A percentile compares a stretch with the other conserved stretches of the same genome.
These are phyloP conservation scores for Lutraria rhynchaena DNA, from an alignment of 1,140 invertebrate genomes.

Conservation along the genomic window DNA sequence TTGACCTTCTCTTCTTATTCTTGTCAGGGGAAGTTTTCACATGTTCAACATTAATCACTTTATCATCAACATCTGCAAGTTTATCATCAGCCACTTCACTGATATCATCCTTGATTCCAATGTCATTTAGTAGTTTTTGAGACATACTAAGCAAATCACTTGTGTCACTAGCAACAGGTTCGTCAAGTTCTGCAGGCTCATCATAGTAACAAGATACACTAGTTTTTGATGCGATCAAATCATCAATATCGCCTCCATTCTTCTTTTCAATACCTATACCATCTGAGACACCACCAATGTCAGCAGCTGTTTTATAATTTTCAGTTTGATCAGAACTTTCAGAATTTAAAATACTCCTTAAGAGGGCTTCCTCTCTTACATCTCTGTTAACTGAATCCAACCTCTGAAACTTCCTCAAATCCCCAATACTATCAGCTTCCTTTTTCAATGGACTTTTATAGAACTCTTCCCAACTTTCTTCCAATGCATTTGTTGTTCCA, in stretches of 20 bases:
- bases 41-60: not conserved
- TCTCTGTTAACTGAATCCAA: constrained; percentile 49
- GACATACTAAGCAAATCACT: constrained; percentile 24
- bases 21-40: constrained; percentile 10
- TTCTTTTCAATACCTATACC: not conserved
- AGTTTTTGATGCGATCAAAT: too few species aligned
- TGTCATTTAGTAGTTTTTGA: constrained; percentile 46
- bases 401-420: constrained; percentile 7
- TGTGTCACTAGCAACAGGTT: not conserved
- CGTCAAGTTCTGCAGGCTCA: not conserved
- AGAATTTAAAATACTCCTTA: constrained; percentile 1
- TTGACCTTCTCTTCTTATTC: constrained; percentile 44
- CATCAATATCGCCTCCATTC: not conserved
- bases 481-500: constrained; percentile 1
- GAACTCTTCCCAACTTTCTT: constrained; percentile 46
- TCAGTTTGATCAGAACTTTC: not conserved
- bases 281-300: not conserved
- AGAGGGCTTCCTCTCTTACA: constrained; percentile 29
- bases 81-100: not conserved
- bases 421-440: not conserved
- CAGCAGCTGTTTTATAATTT: not conserved
- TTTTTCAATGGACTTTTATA: constrained; percentile 47
- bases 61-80: not conserved
- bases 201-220: not conserved
- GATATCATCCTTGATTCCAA: constrained; percentile 13